phyloP scores from a whole-genome alignment of 2,888 invertebrate genomes.

The Leucophenga montana region DNA sequence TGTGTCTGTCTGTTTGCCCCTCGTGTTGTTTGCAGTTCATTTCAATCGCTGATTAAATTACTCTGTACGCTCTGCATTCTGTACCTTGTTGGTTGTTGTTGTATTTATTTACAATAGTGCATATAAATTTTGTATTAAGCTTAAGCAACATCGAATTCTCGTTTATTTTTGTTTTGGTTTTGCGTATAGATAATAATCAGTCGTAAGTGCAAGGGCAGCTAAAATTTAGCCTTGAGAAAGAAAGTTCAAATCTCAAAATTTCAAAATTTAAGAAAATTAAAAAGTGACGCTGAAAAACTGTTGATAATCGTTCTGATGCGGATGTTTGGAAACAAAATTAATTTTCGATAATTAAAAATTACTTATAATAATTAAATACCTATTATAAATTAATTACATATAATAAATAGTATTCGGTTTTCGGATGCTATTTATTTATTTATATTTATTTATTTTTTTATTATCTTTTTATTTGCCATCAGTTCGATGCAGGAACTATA shows the following conservation, averaged over 20 bases:
- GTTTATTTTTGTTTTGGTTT: conserved; percentile 5
- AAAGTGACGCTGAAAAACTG: conserved; percentile 1
- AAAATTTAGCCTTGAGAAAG: conserved; percentile 8
- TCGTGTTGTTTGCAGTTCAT: neutral
- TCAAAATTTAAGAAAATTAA: conserved; percentile 6
- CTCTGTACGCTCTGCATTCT: neutral
- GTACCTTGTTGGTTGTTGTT: neutral
- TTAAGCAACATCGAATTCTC: conserved; percentile 12
- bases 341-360: too few relatives aligned
- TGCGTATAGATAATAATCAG: conserved; percentile 21
- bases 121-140: conserved; percentile 10
- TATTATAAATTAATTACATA: too few relatives aligned
- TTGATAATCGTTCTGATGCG: conserved; percentile 1
- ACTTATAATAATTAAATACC: too few relatives aligned
- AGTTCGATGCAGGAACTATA: too few relatives aligned
- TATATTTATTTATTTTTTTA: too few relatives aligned
- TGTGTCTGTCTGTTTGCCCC: neutral
- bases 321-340: neutral
- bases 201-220: neutral
- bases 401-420: too few relatives aligned
- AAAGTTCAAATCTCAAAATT: conserved; percentile 13
- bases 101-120: neutral
- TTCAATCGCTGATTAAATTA: conserved; percentile 23
- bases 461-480: too few relatives aligned
- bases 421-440: too few relatives aligned